Evolutionary conservation across 2,797 vertebrate species (phyloP).

Genomic region (Acipenser transmontanus): DNA sequence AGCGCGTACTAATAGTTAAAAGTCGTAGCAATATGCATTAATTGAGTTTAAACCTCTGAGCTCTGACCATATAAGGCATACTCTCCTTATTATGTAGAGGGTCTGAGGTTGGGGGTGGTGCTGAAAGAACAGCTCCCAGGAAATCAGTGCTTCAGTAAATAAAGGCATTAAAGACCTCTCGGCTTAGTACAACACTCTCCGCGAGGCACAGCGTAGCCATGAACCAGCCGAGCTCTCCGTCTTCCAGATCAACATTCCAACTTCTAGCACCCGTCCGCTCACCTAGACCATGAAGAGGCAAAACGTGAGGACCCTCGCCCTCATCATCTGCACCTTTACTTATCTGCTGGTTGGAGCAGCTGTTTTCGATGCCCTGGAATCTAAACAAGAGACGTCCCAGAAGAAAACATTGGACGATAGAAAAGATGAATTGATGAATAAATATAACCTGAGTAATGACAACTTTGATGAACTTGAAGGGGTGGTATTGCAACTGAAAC

Average conservation of each 20-base stretch:
- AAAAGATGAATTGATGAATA: slow-evolving; percentile 58
- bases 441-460: slow-evolving; percentile 70
- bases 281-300: slow-evolving; percentile 84
- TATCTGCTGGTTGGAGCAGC: slow-evolving; percentile 88
- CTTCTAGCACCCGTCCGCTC: slow-evolving; percentile 22
- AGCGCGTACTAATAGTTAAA: too few relatives aligned
- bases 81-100: not conserved
- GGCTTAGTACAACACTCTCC: slow-evolving; percentile 27
- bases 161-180: slow-evolving; percentile 45
- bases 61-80: not conserved
- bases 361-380: slow-evolving; percentile 85
- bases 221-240: slow-evolving; percentile 66
- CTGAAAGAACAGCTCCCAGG: slow-evolving; percentile 86
- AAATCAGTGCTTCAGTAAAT: slow-evolving; percentile 34
- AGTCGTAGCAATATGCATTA: too few relatives aligned
- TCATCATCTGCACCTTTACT: slow-evolving; percentile 85
- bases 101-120: slow-evolving; percentile 68
- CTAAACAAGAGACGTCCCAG: slow-evolving; percentile 67
- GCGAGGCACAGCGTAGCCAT: slow-evolving; percentile 59
- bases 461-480: slow-evolving; percentile 71
- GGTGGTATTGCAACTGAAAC: slow-evolving; percentile 82
- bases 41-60: not conserved
- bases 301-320: slow-evolving; percentile 82
- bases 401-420: slow-evolving; percentile 51
- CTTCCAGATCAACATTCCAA: slow-evolving; percentile 57